Conservation (phyloP, 2,113 vertebrate genomes). For the Corvus moneduloides region DNA sequence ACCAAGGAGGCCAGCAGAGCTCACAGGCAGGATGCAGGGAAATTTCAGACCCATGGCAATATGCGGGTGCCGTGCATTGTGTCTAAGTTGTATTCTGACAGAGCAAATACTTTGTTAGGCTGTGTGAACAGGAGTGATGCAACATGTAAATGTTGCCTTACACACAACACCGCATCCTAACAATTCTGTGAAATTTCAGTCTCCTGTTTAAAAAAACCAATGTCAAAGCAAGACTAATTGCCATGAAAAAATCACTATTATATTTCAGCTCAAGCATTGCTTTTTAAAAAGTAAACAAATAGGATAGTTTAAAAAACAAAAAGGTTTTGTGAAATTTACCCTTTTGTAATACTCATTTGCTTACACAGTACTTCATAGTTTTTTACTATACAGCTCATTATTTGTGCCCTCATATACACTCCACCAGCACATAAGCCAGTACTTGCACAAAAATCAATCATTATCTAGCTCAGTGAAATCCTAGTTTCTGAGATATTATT, state of each 20-base stretch:
- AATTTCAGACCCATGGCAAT: neutral
- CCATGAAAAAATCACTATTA: neutral
- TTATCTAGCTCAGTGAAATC: neutral
- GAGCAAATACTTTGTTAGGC: neutral
- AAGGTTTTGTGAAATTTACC: neutral
- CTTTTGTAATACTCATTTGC: neutral
- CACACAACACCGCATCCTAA: neutral
- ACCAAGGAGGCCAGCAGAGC: neutral
- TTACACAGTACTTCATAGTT: neutral
- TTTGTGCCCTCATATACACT: neutral
- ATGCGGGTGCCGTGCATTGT: fast-evolving
- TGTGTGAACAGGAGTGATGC: neutral
- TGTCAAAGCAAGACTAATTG: neutral
- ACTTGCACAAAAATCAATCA: neutral
- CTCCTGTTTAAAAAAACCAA: neutral
- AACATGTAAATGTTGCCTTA: neutral
- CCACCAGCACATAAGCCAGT: neutral
- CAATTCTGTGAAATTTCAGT: neutral
- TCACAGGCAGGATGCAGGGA: neutral
- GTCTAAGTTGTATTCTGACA: neutral
- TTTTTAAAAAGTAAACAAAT: neutral
- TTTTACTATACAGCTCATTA: neutral
- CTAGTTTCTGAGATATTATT: neutral
- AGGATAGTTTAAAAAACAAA: neutral
- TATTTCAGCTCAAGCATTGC: neutral